Base-by-base conservation (phyloP, 2,797 vertebrate species). In the Synaphobranchus kaupii region DNA sequence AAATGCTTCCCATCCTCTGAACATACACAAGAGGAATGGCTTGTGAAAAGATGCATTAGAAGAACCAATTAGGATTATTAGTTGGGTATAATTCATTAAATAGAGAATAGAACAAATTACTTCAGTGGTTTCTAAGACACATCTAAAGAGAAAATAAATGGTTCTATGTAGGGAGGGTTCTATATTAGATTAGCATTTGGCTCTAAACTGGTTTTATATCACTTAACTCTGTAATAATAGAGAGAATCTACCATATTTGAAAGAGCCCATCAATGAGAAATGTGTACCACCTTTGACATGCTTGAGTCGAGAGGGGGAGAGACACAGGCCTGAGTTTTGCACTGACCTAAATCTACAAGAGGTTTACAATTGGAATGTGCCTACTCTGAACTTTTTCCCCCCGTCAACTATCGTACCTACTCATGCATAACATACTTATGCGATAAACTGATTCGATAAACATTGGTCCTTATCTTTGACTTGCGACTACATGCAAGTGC, bases 21-120 rank as follows among this genome's bases (percentile, higher is more conserved):
- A 82, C 88, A 85, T 88, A 91, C 87, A 91, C 91, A 78, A 52
- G 88, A 87, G 88, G 90, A 54, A 89, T 89, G 86, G 85, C 90
- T 89, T 73, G 90, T 90, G 90, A 89, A 86, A 54, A 50, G 20
- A 17, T 89, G 90, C 91, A 93, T 93, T 94, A 94, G 90, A 88
- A 91, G 89, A 94, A 92, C 90, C 94, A 95, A 95, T 95, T 94
- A 94, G 91, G 91, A 93, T 93, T 93, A 95, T 95, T 94, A 94
- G 89, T 89, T 89, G 91, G 92, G 90, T 84, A 85, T 93, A 92
- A 94, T 95, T 94, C 91, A 94, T 93, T 93, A 93, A 90, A 91
- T 89, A 88, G 93, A 92, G 93, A 94, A 92, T 92, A 90, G 92
- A 94, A 94, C 89, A 94, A 95, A 94, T 93, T 93, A 93, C 91